Percentiles rank a stretch among this genome's conserved stretches.
Evolutionary conservation across 2,888 invertebrate genomes (phyloP).

Genomic region (Leucoptera coffeella): DNA sequence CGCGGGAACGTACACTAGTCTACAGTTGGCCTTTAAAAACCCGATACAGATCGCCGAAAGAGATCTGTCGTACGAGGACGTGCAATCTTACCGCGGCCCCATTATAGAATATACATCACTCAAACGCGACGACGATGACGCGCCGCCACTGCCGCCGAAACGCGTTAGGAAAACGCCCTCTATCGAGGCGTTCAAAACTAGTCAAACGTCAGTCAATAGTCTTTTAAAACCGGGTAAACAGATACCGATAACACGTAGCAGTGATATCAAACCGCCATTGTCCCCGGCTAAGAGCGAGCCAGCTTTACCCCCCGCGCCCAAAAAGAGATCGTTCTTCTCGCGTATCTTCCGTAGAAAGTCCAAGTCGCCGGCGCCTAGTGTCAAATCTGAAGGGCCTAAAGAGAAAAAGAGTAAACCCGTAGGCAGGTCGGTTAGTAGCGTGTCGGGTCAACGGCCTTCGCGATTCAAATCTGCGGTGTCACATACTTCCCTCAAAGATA

Average conservation of each 20-base stretch:
- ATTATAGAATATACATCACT: slow-evolving; percentile 46
- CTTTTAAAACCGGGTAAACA: slow-evolving; percentile 28
- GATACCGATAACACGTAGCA: slow-evolving; percentile 20
- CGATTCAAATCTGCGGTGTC: slow-evolving; percentile 32
- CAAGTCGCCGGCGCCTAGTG: slow-evolving; percentile 38
- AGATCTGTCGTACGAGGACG: slow-evolving; percentile 55
- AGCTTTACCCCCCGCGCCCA: slow-evolving; percentile 30
- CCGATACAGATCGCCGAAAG: slow-evolving; percentile 58
- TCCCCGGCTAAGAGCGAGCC: slow-evolving; percentile 31
- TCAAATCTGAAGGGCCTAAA: slow-evolving; percentile 24
- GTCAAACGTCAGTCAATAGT: slow-evolving; percentile 35
- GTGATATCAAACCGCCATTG: slow-evolving; percentile 12
- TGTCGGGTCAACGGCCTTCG: slow-evolving; percentile 53
- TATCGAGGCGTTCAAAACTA: slow-evolving; percentile 27
- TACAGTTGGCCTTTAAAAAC: slow-evolving; percentile 82
- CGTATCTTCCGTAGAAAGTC: slow-evolving; percentile 36
- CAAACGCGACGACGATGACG: slow-evolving; percentile 55
- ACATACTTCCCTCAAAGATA: slow-evolving; percentile 34
- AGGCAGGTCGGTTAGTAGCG: slow-evolving; percentile 56
- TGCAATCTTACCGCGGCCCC: slow-evolving; percentile 42
- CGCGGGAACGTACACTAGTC: slow-evolving; percentile 74
- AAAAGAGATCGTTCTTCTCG: slow-evolving; percentile 42
- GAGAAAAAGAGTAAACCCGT: slow-evolving; percentile 32
- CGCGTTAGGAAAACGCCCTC: slow-evolving; percentile 54
- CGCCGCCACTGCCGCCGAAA: slow-evolving; percentile 79